Base-by-base conservation (phyloP, 2,113 vertebrate species). In the Piaya cayana region DNA sequence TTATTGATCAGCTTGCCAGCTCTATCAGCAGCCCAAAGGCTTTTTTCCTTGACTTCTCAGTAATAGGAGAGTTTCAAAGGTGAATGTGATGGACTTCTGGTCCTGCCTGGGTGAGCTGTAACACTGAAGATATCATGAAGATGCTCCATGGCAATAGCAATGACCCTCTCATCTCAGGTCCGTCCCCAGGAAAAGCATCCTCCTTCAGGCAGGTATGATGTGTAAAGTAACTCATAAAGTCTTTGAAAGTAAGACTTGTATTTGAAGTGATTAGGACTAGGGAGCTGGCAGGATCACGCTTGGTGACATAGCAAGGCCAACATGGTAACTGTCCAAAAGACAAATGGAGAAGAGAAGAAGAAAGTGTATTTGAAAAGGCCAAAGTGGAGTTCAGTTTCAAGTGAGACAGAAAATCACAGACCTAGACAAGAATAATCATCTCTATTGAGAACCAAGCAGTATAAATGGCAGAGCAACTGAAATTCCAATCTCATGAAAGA, bases 291-390 rank as follows among this genome's bases (percentile, higher is more conserved):
- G 50, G 23, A 14, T 27, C 39, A 56, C 10, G 11, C 12, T 56
- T 22, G 20, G 16, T 52, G 27, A 50, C 15, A 11, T 43, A 29
- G 21, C 3, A 39, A 62, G 63, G 34, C 45, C n/a, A 36, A 21
- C 15, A n/a, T 0, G 0, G 6, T 45, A 37, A 17, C 25, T 42
- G 19, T 26, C 12, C 29, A 19, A n/a, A 16, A 47, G 30, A 22
- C 12, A 65, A 36, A 59, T 0, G 1, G 19, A 63, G 63, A 70
- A 39, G 26, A 45, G 43, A 42, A 70, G 63, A 64, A 82, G 37
- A 36, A 71, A 20, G 15, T 2, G 9, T 23, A 36, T 53, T 53
- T 47, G 47, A 53, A 67, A 36, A 49, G 12, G 12, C 3, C 36
- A 58, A 76, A 80, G 22, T 21, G 8, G 20, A 60, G 23, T 39